Conservation (phyloP, 2,888 invertebrate genomes). For the Limnephilus auricula region DNA sequence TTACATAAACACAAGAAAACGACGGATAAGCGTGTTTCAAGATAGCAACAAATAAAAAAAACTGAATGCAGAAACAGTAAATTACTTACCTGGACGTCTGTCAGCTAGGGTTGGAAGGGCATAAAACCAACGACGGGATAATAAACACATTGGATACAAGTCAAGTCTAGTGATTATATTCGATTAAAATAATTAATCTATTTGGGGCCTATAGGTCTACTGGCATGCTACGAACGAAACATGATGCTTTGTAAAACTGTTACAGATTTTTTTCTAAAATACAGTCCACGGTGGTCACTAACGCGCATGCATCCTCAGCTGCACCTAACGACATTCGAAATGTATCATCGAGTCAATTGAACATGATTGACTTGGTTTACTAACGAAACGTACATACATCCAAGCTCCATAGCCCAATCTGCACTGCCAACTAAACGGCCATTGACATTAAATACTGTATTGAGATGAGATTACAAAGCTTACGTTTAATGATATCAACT, state of each 20-base stretch:
- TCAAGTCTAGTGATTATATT: neutral
- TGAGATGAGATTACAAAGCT: neutral
- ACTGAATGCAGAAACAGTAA: neutral
- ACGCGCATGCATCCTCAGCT: neutral
- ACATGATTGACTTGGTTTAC: neutral
- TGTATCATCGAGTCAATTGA: neutral
- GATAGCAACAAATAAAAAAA: neutral
- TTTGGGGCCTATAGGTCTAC: slow-evolving; percentile 18
- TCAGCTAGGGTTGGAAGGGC: neutral
- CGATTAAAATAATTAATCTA: neutral
- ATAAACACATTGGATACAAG: neutral
- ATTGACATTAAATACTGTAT: too few relatives aligned
- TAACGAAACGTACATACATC: neutral
- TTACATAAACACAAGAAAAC: neutral
- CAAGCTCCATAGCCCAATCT: neutral
- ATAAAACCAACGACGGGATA: neutral
- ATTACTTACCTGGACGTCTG: slow-evolving; percentile 21
- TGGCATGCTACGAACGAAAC: slow-evolving; percentile 30
- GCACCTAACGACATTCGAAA: neutral
- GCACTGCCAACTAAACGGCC: neutral
- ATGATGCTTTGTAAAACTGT: slow-evolving; percentile 20
- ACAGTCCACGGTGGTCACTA: neutral
- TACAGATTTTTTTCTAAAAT: neutral
- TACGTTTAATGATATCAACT: neutral
- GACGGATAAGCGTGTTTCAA: slow-evolving; percentile 20